Evolutionary conservation across 2,797 vertebrate genomes (phyloP), one percentile per base, ranked within the genome.

Genomic region (Ficedula albicollis): DNA sequence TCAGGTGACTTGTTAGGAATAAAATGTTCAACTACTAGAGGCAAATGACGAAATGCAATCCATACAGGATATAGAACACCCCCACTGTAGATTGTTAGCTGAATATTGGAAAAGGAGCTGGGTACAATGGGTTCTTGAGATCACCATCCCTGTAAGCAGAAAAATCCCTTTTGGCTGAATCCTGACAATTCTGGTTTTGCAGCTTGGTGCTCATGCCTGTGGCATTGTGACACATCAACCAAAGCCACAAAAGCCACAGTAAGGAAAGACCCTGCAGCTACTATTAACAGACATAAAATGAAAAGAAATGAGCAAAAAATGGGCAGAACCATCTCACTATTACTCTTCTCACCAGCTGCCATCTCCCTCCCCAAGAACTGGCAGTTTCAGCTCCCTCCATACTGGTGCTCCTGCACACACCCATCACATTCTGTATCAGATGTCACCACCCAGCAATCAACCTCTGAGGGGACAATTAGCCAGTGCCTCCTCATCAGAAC

Each of bases 21-120:
- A 62, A 51, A 23, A 7, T 5, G 4, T 36, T 87, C 10, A 43
- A 2, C 18, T 59, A 6, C 11, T 13, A 15, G 26, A 90, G 38
- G 52, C 13, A 68, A 52, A 72, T 21, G 41, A 39, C 11, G 34
- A 21, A 72, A 75, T 9, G 3, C 3, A 34, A 49, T 25, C 11
- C n/a, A 16, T 13, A 0, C 2, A 77, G 17, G 5, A 30, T 67
- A 43, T 0, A 46, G 30, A 63, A 70, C 13, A 43, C 0, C 3
- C 16, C 12, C 32, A 13, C 3, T 49, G 46, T 4, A 29, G 43
- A 30, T n/a, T 44, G 18, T 34, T 52, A 59, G 68, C 12, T 34
- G 13, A 9, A 2, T 48, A 12, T 19, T 11, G 30, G 48, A 39
- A 68, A 55, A 74, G 20, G 15, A 34, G 15, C 22, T 59, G 29